Evolutionary conservation across 2,113 vertebrate genomes (phyloP), one percentile per base, ranked within the genome.

Genomic region (Indicator indicator): DNA sequence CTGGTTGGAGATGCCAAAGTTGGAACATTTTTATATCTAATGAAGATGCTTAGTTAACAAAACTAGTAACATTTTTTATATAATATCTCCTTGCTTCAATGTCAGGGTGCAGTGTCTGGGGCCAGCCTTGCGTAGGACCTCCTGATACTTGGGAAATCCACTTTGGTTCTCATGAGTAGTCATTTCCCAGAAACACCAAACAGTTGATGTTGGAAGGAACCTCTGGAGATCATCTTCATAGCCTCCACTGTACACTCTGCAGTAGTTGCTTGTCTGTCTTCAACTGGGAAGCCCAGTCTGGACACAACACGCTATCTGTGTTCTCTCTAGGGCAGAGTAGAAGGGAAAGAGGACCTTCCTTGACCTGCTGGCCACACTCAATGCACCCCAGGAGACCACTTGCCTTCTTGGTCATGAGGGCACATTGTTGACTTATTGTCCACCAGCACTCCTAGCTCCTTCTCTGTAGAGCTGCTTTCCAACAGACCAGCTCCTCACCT

Each of bases 121-220:
- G 2, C 5, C 68, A 52, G 19, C 38, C 23, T 27, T 1, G 4
- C 33, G 2, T 12, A 18, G 48, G n/a, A 38, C 2, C 3, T 1
- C 16, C 2, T 0, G 18, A 11, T 2, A 1, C 19, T 32, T 27
- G 9, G 8, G 26, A 30, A 46, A 44, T 12, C 12, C 60, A 3
- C 18, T 9, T 12, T 9, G 38, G 46, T 6, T 52, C 56, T 44
- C n/a, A 26, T 5, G 7, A 28, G n/a, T 59, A 73, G 17, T 9
- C 32, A 59, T 19, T 11, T 55, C 54, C 28, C 26, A 55, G 24
- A 55, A 55, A 27, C 26, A 26, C 26, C 12, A 28, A 26, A 55
- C 6, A 6, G 26, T 26, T 13, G 15, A 28, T 26, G 54, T 28
- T 55, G 54, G 54, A 55, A 55, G 27, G 54, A 28, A 28, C 27